A percentile compares a stretch with the other conserved stretches of the same genome.
Evolutionary conservation across 2,113 vertebrate genomes (phyloP).

Genomic region (Vulpes lagopus): DNA sequence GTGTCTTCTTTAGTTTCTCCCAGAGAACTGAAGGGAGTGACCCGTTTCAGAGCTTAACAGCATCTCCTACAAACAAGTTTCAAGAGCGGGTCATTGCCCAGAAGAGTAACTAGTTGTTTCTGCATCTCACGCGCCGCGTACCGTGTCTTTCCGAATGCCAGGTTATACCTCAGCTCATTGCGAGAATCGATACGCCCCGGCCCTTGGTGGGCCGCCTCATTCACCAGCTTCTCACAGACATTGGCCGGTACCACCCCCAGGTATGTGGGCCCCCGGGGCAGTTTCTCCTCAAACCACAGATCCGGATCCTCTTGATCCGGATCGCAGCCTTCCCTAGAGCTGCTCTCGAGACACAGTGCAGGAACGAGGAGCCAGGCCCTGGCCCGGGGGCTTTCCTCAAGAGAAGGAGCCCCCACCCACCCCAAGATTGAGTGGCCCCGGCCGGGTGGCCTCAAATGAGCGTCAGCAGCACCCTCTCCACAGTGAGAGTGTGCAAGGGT

Average conservation of each 20-base stretch:
- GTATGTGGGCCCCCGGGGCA: constrained; percentile 78
- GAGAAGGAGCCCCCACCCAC: background rate
- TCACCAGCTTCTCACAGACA: constrained; percentile 98
- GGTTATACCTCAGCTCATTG: constrained; percentile 99
- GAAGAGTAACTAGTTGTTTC: constrained; percentile 11
- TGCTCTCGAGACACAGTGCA: background rate
- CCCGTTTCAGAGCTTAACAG: background rate
- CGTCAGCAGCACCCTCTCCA: background rate
- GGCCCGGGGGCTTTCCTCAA: background rate
- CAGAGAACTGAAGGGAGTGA: background rate
- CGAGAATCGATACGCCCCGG: constrained; percentile 97
- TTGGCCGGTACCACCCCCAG: constrained; percentile 98
- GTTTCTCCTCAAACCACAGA: accelerated
- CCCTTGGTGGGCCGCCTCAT: constrained; percentile 97
- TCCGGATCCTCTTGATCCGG: background rate
- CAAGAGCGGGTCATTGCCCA: background rate
- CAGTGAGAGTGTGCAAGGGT: background rate
- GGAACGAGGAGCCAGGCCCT: background rate
- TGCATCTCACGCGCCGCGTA: accelerated
- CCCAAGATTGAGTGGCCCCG: background rate
- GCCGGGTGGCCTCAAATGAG: background rate
- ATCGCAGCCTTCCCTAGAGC: background rate
- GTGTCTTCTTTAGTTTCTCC: background rate
- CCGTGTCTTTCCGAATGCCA: constrained; percentile 73
- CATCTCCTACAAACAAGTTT: background rate